Evolutionary conservation across 2,888 invertebrate species (phyloP).

Genomic region (Hirtodrosophila alboralis): DNA sequence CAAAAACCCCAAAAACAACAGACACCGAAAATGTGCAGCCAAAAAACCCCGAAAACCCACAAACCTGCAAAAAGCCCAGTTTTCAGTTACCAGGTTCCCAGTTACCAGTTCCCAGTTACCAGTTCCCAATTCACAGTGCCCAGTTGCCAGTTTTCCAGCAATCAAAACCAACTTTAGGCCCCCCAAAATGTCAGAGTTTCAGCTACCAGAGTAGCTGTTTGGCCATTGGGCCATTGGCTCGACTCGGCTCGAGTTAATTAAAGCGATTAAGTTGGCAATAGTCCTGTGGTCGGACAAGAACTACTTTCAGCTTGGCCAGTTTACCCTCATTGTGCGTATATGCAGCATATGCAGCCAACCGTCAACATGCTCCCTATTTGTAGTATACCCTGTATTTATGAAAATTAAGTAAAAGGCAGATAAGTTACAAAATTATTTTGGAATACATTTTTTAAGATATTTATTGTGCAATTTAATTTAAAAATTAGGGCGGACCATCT

Average conservation of each 20-base stretch:
- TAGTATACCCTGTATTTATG: neutral
- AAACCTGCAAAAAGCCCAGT: too few species aligned
- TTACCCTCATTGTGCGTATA: neutral
- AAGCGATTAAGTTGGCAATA: constrained; percentile 73
- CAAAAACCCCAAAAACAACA: constrained; percentile 25
- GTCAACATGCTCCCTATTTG: neutral
- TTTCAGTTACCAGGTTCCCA: neutral
- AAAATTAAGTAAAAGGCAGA: too few species aligned
- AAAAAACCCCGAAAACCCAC: constrained; percentile 7
- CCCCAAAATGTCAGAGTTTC: constrained; percentile 20
- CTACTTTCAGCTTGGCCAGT: constrained; percentile 12
- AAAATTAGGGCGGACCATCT: too few species aligned
- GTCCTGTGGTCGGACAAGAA: constrained; percentile 45
- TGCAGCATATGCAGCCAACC: neutral
- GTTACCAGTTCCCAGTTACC: neutral
- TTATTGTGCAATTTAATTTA: too few species aligned
- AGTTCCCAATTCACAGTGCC: neutral
- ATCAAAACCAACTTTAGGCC: neutral
- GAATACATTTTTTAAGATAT: too few species aligned
- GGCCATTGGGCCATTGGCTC: constrained; percentile 7
- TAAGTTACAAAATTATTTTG: too few species aligned
- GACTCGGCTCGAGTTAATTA: constrained; percentile 63
- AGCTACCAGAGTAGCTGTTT: constrained; percentile 20
- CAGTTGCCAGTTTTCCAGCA: too few species aligned
- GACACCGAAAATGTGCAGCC: constrained; percentile 20